These are phyloP conservation scores for Porites lobata DNA, from an alignment of 92 coral and sea anemone genomes.

Conservation along the genomic window DNA sequence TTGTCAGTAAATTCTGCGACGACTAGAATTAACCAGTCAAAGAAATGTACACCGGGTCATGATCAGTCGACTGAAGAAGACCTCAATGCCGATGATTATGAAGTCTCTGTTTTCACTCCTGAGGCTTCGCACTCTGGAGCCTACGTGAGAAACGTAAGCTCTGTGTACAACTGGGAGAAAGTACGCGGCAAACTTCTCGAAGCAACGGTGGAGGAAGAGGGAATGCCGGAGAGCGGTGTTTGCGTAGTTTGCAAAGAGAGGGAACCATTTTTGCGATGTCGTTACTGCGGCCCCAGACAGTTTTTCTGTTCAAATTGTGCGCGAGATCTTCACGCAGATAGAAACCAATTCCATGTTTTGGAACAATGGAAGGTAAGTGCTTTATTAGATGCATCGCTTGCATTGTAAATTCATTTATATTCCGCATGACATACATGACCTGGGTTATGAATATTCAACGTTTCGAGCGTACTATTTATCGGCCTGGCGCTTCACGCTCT, in stretches of 20 bases:
- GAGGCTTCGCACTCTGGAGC: no score
- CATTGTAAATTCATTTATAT: neutral
- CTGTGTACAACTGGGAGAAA: neutral
- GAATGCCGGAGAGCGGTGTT: no score
- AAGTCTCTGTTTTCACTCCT: neutral
- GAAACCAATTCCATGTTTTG: constrained; percentile 28
- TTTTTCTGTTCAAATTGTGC: constrained; percentile 18
- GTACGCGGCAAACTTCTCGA: no score
- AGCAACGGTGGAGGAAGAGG: no score
- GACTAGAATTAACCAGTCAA: neutral
- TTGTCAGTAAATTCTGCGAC: neutral
- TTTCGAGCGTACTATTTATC: no score
- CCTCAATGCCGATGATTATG: neutral
- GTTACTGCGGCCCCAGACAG: constrained; percentile 1
- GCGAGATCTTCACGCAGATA: constrained; percentile 6
- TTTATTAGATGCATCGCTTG: neutral
- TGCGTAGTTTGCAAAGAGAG: no score
- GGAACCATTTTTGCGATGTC: no score
- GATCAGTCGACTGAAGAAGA: neutral
- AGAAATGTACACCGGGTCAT: neutral
- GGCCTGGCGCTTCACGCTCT: neutral
- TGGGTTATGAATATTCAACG: no score
- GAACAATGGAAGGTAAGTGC: constrained; percentile 27
- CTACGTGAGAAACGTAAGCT: no score
- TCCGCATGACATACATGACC: neutral